Evolutionary conservation across 2,797 vertebrate species (phyloP).

Genomic region (Enteromius fasciolatus): DNA sequence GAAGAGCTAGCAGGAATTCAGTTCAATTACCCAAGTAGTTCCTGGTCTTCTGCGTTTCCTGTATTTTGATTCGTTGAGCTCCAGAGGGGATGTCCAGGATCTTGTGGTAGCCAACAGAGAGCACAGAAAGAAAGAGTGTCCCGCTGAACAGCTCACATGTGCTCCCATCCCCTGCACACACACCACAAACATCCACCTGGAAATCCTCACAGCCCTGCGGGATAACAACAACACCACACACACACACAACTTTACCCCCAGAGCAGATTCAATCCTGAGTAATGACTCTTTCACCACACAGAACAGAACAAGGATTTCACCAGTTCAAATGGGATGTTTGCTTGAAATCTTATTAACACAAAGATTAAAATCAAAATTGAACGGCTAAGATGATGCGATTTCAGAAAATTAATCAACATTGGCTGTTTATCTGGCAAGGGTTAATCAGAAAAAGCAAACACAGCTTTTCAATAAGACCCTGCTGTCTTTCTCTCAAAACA

Average conservation of each 20-base stretch:
- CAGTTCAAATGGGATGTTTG: slow-evolving; percentile 60
- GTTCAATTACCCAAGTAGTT: slow-evolving; percentile 74
- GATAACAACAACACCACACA: slow-evolving; percentile 48
- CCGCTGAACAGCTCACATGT: slow-evolving; percentile 69
- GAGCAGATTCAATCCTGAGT: background rate
- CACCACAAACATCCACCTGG: slow-evolving; percentile 57
- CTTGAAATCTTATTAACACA: slow-evolving; percentile 47
- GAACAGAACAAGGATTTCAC: slow-evolving; percentile 35
- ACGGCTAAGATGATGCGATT: slow-evolving; percentile 47
- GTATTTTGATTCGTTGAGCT: slow-evolving; percentile 72
- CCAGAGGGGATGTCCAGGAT: slow-evolving; percentile 75
- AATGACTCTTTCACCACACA: slow-evolving; percentile 7
- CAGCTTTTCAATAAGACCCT: slow-evolving; percentile 16
- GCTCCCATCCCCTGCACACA: slow-evolving; percentile 58
- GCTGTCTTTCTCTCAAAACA: background rate
- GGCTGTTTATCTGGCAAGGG: slow-evolving; percentile 23
- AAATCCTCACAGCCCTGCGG: slow-evolving; percentile 61
- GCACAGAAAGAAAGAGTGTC: slow-evolving; percentile 70
- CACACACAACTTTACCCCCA: background rate
- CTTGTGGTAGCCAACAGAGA: slow-evolving; percentile 76
- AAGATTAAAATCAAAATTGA: slow-evolving; percentile 33
- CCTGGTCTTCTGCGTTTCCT: slow-evolving; percentile 74
- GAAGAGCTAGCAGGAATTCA: slow-evolving; percentile 15
- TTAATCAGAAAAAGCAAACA: slow-evolving; percentile 56
- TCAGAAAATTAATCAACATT: slow-evolving; percentile 24